phyloP scores from a whole-genome alignment of 2,797 vertebrate species.

The Octomys mimax region DNA sequence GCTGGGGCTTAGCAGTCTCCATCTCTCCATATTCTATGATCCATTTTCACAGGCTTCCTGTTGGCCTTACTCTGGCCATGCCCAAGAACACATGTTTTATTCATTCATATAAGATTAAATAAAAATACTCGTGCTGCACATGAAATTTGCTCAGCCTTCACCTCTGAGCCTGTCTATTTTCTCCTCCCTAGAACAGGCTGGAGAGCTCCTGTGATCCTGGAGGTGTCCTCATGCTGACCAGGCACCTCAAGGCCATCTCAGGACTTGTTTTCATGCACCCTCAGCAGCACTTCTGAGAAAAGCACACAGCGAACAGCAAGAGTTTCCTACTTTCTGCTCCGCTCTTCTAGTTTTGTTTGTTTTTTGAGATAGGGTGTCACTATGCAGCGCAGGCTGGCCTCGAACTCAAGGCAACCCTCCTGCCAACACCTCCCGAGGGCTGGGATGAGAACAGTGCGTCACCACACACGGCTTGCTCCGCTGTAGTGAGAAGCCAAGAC shows the following conservation, averaged over 20 bases:
- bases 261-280: background rate
- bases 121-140: slow-evolving; percentile 38
- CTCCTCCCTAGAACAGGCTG: background rate
- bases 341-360: background rate
- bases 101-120: background rate
- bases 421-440: no score
- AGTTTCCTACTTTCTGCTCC: background rate
- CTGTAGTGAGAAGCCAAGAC: background rate
- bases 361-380: background rate
- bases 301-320: background rate
- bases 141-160: background rate
- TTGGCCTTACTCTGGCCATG: slow-evolving; percentile 9
- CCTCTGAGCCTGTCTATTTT: background rate
- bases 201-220: background rate
- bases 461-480: background rate
- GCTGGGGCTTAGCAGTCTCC: background rate
- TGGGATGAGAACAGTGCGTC: no score
- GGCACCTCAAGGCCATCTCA: background rate
- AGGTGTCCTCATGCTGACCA: background rate
- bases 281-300: background rate
- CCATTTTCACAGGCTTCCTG: background rate
- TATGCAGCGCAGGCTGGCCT: no score
- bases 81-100: background rate
- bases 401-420: no score
- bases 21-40: background rate